Base-by-base conservation (phyloP, 2,113 vertebrate genomes). In the Ophthalmolycus amberensis region DNA sequence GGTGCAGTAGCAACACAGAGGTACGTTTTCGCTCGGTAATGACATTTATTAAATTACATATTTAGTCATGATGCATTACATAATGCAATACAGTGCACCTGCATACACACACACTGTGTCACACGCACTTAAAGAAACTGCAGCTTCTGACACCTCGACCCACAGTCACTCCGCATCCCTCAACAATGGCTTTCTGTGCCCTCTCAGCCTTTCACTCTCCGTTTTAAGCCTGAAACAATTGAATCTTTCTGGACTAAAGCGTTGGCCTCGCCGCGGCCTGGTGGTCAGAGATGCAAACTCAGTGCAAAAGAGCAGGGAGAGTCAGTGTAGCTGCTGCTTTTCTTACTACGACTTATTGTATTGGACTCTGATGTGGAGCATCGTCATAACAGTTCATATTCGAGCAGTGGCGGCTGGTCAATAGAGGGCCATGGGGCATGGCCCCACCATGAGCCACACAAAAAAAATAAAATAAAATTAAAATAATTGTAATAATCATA, bases 1-100 rank as follows among this genome's bases (percentile, higher is more conserved):
- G 90, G 0, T 97, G 96, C 85, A 89, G 12, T 0, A 95, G 85
- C 6, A 91, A 88, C 78, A 95, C 95, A 67, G 93, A 96, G 95
- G 97, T 97, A 93, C 82, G 95, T 92, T 62, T 72, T 2, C n/a
- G 60, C 29, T 65, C 20, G 0, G 6, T 37, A 58, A 9, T 59
- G n/a, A 12, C 2, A 27, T 29, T 29, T 29, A 6, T 59, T 27
- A 25, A 56, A 56, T 25, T 3, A 25, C 52, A 22, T 50, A 27
- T 29, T 8, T 3, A 20, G 9, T 65, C 3, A 59, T 37, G 6
- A 18, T 7, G 4, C 15, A 15, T 56, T 27, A 11, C 2, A 64
- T 52, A 52, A 52, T 52, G 8, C 20, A 52, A 52, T 52, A 58
- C 48, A 66, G 20, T 27, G 3, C 6, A 48, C 2, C 1, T 64